Percentiles rank a stretch among this genome's conserved stretches.
Evolutionary conservation across 2,113 vertebrate genomes (phyloP).

Genomic region (Lepidothrix coronata): DNA sequence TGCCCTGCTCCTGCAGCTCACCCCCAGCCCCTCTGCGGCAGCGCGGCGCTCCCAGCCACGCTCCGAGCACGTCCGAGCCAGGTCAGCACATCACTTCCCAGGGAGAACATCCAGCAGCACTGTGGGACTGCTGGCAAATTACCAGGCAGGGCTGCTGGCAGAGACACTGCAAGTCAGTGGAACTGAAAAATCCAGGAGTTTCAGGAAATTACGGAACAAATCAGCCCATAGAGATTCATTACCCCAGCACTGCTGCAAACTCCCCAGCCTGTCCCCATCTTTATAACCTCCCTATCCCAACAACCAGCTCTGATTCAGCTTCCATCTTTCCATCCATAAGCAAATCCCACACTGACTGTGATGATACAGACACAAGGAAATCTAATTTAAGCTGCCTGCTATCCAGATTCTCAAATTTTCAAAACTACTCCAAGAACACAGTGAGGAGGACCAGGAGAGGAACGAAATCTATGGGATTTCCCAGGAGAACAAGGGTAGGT

Average conservation of each 20-base stretch:
- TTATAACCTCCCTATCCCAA: background rate
- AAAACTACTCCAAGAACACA: background rate
- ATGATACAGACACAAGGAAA: background rate
- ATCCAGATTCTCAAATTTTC: background rate
- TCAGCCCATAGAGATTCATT: background rate
- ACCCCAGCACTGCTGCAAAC: background rate
- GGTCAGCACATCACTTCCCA: background rate
- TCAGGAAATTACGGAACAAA: background rate
- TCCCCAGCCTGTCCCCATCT: background rate
- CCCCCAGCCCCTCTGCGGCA: background rate
- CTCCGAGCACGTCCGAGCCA: rapidly evolving
- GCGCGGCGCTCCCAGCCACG: rapidly evolving
- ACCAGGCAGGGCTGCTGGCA: background rate
- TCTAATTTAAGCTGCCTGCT: background rate
- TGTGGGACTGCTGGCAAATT: rapidly evolving
- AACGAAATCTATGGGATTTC: rapidly evolving
- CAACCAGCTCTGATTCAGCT: rapidly evolving
- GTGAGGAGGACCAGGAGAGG: background rate
- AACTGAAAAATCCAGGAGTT: background rate
- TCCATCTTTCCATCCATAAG: rapidly evolving
- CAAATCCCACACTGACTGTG: background rate
- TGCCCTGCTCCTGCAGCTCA: background rate
- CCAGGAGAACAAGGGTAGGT: background rate
- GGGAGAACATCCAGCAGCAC: background rate
- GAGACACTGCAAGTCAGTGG: rapidly evolving